A percentile compares a stretch with the other conserved stretches of the same genome.
Evolutionary conservation across 2,797 vertebrate genomes (phyloP).

Genomic region (Neosalanx taihuensis): DNA sequence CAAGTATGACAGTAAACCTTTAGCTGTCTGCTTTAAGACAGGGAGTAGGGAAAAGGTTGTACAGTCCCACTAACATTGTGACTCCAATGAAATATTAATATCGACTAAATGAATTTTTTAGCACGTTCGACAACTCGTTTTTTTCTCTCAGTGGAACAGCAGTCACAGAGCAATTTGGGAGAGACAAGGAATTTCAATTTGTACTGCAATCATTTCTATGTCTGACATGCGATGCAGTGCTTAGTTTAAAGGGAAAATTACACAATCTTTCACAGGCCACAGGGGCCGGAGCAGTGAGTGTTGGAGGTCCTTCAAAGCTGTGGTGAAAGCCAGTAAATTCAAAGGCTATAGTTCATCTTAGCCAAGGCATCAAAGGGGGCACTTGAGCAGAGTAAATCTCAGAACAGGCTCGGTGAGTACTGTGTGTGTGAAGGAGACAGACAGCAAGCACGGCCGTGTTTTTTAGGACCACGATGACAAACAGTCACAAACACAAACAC

Average conservation of each 20-base stretch:
- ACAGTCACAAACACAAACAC: too few relatives aligned
- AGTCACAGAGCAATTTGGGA: conserved; percentile 21
- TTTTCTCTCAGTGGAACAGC: conserved; percentile 19
- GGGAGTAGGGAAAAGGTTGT: conserved; percentile 37
- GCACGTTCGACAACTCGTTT: conserved; percentile 22
- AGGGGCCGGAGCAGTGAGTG: neutral
- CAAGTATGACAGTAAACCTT: conserved; percentile 30
- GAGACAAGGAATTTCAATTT: conserved; percentile 42
- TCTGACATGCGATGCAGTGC: conserved; percentile 21
- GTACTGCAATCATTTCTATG: conserved; percentile 6
- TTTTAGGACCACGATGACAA: too few relatives aligned
- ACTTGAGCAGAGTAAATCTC: neutral
- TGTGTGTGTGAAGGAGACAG: too few relatives aligned
- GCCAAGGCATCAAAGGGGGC: neutral
- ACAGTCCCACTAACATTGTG: conserved; percentile 41
- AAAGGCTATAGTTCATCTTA: conserved; percentile 21
- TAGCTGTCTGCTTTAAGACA: conserved; percentile 17
- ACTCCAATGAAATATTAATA: conserved; percentile 64
- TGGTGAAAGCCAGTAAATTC: conserved; percentile 19
- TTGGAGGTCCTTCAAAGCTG: conserved; percentile 15
- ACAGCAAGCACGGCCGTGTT: too few relatives aligned
- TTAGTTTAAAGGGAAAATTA: conserved; percentile 24
- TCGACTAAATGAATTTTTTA: conserved; percentile 55
- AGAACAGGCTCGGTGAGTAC: neutral
- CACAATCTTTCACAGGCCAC: neutral